phyloP scores from a whole-genome alignment of 1,140 invertebrate genomes.

The Reticulitermes speratus region DNA sequence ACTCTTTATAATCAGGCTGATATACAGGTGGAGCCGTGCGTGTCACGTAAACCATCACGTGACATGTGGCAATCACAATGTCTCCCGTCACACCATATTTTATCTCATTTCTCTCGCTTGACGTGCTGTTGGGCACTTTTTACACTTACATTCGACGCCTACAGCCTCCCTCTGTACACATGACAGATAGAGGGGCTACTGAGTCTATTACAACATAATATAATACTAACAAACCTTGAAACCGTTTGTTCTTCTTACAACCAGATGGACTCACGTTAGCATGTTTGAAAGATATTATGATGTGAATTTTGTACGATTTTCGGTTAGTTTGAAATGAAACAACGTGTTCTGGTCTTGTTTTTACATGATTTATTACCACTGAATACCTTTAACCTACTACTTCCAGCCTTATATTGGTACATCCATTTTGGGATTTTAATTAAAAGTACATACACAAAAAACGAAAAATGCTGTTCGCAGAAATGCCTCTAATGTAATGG shows the following conservation, averaged over 20 bases:
- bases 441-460: background rate
- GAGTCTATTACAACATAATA: background rate
- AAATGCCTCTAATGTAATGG: background rate
- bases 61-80: background rate
- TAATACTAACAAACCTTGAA: background rate
- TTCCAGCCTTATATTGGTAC: background rate
- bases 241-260: background rate
- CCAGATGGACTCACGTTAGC: background rate
- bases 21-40: background rate
- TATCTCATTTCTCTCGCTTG: background rate
- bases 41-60: background rate
- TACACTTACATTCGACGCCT: background rate
- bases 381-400: background rate
- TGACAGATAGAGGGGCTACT: background rate
- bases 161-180: too few relatives aligned
- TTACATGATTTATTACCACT: background rate
- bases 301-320: background rate
- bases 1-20: too few relatives aligned
- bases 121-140: background rate
- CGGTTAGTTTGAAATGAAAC: background rate
- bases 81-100: background rate
- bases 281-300: background rate
- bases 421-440: background rate
- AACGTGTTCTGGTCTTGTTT: conserved; percentile 5
- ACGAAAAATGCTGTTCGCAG: background rate